These are phyloP conservation scores for Acropora tenuis DNA, from an alignment of 64 coral and sea anemone species.

Conservation along the genomic window DNA sequence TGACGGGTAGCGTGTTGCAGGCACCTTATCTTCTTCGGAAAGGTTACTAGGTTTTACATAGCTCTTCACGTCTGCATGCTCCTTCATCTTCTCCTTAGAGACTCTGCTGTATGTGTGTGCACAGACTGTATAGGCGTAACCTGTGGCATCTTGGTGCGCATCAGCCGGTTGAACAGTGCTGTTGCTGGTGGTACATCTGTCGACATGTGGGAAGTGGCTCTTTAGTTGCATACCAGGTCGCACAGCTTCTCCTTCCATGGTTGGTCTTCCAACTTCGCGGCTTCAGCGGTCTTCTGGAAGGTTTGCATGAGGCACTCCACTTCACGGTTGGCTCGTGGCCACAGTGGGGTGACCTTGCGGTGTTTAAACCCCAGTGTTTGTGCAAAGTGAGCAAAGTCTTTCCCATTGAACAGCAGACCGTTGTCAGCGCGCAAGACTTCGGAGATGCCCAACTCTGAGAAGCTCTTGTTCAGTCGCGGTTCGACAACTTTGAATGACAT, in stretches of 20 bases:
- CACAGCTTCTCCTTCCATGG: conserved; percentile 54
- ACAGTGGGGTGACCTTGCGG: conserved; percentile 50
- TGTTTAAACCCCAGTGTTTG: conserved; percentile 45
- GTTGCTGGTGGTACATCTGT: conserved; percentile 48
- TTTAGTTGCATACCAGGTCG: conserved; percentile 53
- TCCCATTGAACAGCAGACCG: conserved; percentile 59
- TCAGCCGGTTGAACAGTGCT: conserved; percentile 47
- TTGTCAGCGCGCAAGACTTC: conserved; percentile 50
- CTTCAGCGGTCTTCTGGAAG: conserved; percentile 56
- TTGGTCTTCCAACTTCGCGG: too few relatives aligned
- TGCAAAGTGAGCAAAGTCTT: conserved; percentile 42
- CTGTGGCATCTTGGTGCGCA: conserved; percentile 52
- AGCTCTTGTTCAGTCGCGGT: conserved; percentile 54
- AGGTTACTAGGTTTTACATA: too few relatives aligned
- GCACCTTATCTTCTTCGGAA: too few relatives aligned
- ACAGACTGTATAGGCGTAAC: too few relatives aligned
- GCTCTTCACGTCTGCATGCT: too few relatives aligned
- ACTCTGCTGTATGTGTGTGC: too few relatives aligned
- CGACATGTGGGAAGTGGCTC: conserved; percentile 58
- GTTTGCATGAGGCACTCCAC: conserved; percentile 29
- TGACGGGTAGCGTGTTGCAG: too few relatives aligned
- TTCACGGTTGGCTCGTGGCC: conserved; percentile 35
- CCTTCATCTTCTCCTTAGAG: too few relatives aligned
- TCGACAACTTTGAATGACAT: conserved; percentile 16
- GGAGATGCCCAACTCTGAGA: conserved; percentile 48